A percentile compares a stretch with the other conserved stretches of the same genome.
These are phyloP conservation scores for Geopemphigus sp. DNA, from an alignment of 1,140 invertebrate genomes.

Conservation along the genomic window DNA sequence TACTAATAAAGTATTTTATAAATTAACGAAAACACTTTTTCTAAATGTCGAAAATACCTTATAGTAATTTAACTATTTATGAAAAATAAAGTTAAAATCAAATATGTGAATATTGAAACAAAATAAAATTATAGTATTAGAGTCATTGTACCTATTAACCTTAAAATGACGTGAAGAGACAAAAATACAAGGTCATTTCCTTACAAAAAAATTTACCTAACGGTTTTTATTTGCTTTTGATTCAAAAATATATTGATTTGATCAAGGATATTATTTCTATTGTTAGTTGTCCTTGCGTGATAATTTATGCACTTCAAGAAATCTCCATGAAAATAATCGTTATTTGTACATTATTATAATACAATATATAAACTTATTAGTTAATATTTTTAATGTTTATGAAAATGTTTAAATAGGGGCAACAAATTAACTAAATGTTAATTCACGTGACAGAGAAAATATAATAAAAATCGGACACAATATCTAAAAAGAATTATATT, in stretches of 20 bases:
- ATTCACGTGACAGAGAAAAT: background rate
- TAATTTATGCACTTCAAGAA: slow-evolving; percentile 1
- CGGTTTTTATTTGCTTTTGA: slow-evolving; percentile 21
- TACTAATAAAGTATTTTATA: too few species aligned
- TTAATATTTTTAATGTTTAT: background rate
- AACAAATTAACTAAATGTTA: background rate
- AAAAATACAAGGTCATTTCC: slow-evolving; percentile 36
- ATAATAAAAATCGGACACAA: background rate
- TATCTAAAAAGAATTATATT: background rate
- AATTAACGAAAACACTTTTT: too few species aligned
- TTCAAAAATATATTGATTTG: slow-evolving; percentile 19
- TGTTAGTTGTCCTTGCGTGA: slow-evolving; percentile 31
- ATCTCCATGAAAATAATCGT: background rate
- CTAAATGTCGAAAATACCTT: too few species aligned
- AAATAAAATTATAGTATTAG: background rate
- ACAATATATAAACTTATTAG: background rate
- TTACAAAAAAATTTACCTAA: slow-evolving; percentile 17
- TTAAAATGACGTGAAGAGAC: background rate
- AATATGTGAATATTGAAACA: slow-evolving; percentile 5
- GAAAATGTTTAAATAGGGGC: background rate
- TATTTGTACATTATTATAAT: background rate
- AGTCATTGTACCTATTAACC: slow-evolving; percentile 13
- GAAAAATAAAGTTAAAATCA: background rate
- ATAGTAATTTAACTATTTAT: background rate
- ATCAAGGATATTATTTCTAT: slow-evolving; percentile 27